A percentile compares a stretch with the other conserved stretches of the same genome.
phyloP scores from a whole-genome alignment of 2,797 vertebrate genomes.

The Phalloptychus januarius region DNA sequence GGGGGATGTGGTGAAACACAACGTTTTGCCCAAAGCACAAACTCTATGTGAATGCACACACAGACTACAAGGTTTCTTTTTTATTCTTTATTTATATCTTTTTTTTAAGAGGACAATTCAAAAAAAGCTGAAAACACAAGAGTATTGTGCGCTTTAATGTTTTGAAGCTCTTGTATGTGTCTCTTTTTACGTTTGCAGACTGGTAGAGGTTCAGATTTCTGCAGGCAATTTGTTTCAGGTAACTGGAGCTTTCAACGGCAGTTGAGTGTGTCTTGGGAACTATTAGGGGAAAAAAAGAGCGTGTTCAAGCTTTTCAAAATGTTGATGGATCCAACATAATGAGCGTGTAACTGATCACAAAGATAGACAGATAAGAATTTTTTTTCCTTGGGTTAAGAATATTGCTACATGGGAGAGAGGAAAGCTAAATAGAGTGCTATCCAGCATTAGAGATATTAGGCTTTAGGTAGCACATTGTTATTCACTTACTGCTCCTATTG shows the following conservation, averaged over 20 bases:
- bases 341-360: constrained; percentile 80
- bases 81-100: constrained; percentile 74
- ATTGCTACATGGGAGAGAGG: constrained; percentile 37
- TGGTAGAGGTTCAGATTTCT: constrained; percentile 79
- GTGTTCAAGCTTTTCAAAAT: constrained; percentile 80
- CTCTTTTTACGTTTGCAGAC: constrained; percentile 75
- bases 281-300: constrained; percentile 75
- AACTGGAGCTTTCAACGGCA: constrained; percentile 83
- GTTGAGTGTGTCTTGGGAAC: constrained; percentile 82
- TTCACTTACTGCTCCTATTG: constrained; percentile 73
- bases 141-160: constrained; percentile 81
- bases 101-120: constrained; percentile 78
- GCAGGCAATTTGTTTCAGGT: constrained; percentile 88
- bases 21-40: constrained; percentile 83
- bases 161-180: constrained; percentile 75
- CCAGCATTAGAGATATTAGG: constrained; percentile 60
- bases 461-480: constrained; percentile 71
- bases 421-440: constrained; percentile 58
- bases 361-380: constrained; percentile 74
- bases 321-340: constrained; percentile 82
- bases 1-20: constrained; percentile 75
- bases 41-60: constrained; percentile 78
- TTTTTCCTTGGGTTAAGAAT: constrained; percentile 44
- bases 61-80: constrained; percentile 82
- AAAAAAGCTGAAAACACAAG: constrained; percentile 78